Evolutionary conservation across 2,797 vertebrate species (phyloP), one percentile per base, ranked within the genome.

Genomic region (Sebastes baramenuke): DNA sequence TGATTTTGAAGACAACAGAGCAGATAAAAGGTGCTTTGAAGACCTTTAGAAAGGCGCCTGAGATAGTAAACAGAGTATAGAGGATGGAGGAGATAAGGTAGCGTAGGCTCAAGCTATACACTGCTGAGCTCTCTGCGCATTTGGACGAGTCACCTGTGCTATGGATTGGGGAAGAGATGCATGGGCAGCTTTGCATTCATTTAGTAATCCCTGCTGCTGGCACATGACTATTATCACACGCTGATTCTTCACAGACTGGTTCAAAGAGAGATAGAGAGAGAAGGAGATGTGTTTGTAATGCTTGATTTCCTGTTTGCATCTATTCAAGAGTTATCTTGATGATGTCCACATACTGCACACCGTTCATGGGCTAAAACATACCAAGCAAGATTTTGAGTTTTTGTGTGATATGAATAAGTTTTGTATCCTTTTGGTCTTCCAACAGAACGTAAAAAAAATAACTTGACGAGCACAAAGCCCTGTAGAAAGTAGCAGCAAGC

Each of bases 101-200:
- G 55, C n/a, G 20, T 70, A 71, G 70, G 73, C 55, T 80, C 36
- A 3, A 13, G 46, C 64, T 73, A 13, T 46, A 27, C 11, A 32
- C 32, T 2, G 73, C 56, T 22, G 54, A 74, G 81, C 58, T 74
- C 12, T 59, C 32, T 29, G 13, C 9, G 13, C 56, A 61, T 81
- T 38, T 72, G 81, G 72, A 81, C 58, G 2, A 79, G 66, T 75
- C 87, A 86, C 87, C 88, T 91, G 74, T 59, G 38, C 71, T 52
- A 71, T 67, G 82, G 62, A 62, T 85, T 64, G 75, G 70, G 72
- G 54, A 75, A 27, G 29, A 70, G 77, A 83, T 80, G 77, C 38
- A 73, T 2, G 8, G 11, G 52, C 77, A 84, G 89, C 80, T 90
- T 85, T 88, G 87, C 88, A 87, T 91, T 90, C 77, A 81, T 83